phyloP scores from a whole-genome alignment of 2,888 invertebrate genomes.

The Volucella bombylans region DNA sequence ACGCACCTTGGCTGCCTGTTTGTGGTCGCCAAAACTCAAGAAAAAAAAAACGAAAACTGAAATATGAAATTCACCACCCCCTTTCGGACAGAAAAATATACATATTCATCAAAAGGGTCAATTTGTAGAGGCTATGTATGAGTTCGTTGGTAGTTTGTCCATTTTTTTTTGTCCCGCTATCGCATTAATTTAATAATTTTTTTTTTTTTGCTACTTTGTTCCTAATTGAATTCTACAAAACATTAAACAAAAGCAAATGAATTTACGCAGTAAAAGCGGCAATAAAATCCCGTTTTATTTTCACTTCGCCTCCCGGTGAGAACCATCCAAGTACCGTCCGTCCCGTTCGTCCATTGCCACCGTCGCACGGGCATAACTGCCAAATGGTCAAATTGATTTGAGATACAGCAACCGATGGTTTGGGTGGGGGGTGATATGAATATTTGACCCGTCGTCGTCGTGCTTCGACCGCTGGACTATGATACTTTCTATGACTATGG shows the following conservation, averaged over 20 bases:
- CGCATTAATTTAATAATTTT: conserved; percentile 67
- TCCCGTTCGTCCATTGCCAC: background rate
- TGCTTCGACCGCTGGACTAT: no score
- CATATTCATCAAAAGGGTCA: conserved; percentile 71
- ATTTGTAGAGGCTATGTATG: conserved; percentile 36
- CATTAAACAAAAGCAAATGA: conserved; percentile 70
- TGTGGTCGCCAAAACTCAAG: conserved; percentile 50
- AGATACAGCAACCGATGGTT: conserved; percentile 35
- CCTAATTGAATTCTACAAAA: conserved; percentile 73
- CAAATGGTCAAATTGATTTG: conserved; percentile 69
- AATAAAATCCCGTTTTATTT: conserved; percentile 70
- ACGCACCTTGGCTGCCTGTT: conserved; percentile 39
- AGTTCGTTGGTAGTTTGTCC: conserved; percentile 1
- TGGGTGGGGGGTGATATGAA: conserved; percentile 18
- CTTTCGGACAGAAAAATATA: conserved; percentile 40
- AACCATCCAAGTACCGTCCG: background rate
- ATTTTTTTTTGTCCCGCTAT: conserved; percentile 51
- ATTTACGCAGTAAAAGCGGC: conserved; percentile 66
- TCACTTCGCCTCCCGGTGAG: conserved; percentile 27
- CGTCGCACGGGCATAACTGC: conserved; percentile 29
- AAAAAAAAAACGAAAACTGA: conserved; percentile 30
- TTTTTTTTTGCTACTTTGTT: conserved; percentile 42
- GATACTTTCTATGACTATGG: background rate
- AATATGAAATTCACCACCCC: background rate
- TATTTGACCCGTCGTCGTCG: background rate